Percentiles rank a stretch among this genome's conserved stretches.
Evolutionary conservation across 2,888 invertebrate genomes (phyloP).

Genomic region (Tanypteryx hageni): DNA sequence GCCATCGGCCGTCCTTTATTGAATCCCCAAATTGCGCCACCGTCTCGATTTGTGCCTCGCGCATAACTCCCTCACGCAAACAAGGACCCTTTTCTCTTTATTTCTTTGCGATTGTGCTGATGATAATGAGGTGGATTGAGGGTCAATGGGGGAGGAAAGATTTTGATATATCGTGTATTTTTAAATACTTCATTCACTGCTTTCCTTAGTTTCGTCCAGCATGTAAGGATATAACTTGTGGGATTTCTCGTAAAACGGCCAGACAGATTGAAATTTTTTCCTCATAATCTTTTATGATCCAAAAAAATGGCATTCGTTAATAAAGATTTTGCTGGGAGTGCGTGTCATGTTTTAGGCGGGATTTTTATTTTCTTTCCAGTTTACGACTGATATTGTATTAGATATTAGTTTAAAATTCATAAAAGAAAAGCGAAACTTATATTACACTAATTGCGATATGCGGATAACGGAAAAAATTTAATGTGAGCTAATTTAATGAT

Average conservation of each 20-base stretch:
- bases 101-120: not conserved
- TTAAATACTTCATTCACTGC: not conserved
- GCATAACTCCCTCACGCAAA: constrained; percentile 49
- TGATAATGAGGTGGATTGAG: not conserved
- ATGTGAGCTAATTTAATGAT: too few species aligned
- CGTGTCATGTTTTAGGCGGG: not conserved
- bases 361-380: not conserved
- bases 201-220: not conserved
- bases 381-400: not conserved
- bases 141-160: not conserved
- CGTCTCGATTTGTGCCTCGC: constrained; percentile 36
- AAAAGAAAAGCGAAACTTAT: not conserved
- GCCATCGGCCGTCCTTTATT: constrained; percentile 28
- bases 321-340: not conserved
- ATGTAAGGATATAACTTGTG: not conserved
- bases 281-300: too few species aligned
- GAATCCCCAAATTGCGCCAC: constrained; percentile 49
- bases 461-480: too few species aligned
- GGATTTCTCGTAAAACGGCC: not conserved
- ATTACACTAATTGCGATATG: too few species aligned
- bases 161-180: not conserved
- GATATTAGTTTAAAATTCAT: not conserved
- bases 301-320: not conserved
- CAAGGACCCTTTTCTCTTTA: constrained; percentile 2
- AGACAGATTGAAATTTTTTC: too few species aligned